phyloP scores from a whole-genome alignment of 2,113 vertebrate genomes.

The Ptilorrhoa leucosticta region DNA sequence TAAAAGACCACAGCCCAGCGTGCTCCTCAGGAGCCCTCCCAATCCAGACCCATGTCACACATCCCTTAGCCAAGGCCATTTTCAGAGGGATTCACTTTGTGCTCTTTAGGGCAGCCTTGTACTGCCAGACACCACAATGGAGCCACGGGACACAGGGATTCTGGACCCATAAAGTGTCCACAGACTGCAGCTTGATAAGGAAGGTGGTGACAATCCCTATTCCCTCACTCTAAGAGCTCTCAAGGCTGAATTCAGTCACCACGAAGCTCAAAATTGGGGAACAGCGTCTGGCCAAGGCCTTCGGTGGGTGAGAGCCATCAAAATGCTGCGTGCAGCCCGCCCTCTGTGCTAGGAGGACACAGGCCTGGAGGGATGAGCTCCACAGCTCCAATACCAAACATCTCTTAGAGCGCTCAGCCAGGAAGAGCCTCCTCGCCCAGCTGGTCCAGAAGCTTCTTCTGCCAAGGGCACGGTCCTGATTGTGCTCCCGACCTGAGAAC shows the following conservation, averaged over 20 bases:
- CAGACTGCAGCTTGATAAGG: neutral
- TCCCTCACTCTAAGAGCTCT: neutral
- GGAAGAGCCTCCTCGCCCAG: neutral
- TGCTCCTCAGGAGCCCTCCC: neutral
- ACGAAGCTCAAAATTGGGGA: neutral
- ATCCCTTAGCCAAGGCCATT: neutral
- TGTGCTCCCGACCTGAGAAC: neutral
- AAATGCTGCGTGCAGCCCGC: neutral
- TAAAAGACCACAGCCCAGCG: neutral
- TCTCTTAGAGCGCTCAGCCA: neutral
- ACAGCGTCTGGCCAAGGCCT: neutral
- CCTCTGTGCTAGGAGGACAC: neutral
- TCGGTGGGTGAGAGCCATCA: neutral
- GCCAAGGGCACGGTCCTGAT: neutral
- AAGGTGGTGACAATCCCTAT: neutral
- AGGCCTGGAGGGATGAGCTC: neutral
- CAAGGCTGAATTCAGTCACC: neutral
- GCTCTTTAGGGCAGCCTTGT: neutral
- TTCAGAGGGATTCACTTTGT: neutral
- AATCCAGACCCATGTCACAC: neutral
- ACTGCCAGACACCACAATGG: rapidly evolving
- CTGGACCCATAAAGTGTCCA: neutral
- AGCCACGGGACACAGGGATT: neutral
- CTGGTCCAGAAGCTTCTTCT: neutral
- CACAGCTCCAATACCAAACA: neutral